Base-by-base conservation (phyloP, 2,113 vertebrate species). In the Limnothrissa miodon region DNA sequence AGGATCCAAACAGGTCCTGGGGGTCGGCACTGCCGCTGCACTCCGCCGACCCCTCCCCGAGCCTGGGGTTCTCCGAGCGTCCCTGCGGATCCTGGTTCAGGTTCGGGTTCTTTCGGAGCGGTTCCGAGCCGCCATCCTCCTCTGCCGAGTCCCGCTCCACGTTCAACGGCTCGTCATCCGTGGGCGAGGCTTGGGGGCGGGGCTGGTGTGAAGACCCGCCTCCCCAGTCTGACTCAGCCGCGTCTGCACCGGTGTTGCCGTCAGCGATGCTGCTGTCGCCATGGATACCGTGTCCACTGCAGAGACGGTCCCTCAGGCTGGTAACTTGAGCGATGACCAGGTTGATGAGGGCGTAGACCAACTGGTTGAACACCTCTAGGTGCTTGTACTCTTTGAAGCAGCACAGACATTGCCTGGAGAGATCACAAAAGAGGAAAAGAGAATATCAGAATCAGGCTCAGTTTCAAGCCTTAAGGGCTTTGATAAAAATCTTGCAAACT, bases 301-400 rank as follows among this genome's bases (percentile, higher is more conserved):
- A 93, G 74, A 94, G 93, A 33, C 90, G 84, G 83, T 95, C 93
- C 51, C 94, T 91, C 83, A 94, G 90, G 87, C 90, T 93, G 89
- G 91, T 94, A 80, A 99, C 97, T 95, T 99, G 98, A 83, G 94
- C 94, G 89, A 99, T 97, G 87, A 99, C 98, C 95, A 99, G 95
- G 93, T 98, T 99, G 92, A 99, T 99, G 94, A 99, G 98, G 83
- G 97, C 96, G 87, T 97, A 99, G 36, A 99, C 97, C 94, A 99
- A 96, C 96, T 99, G 98, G 92, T 98, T 99, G 92, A 99, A 99
- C 90, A 99, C 97, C 92, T 99, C 98, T 94, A 99, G 93, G 93
- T 99, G 98, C 91, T 99, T 99, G 94, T 99, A 99, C 92, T 99
- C 98, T 94, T 99, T 99, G 95, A 99, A 99, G 95, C 98, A 99